Conservation (phyloP, 2,113 vertebrate species). For the Lipotes vexillifer region DNA sequence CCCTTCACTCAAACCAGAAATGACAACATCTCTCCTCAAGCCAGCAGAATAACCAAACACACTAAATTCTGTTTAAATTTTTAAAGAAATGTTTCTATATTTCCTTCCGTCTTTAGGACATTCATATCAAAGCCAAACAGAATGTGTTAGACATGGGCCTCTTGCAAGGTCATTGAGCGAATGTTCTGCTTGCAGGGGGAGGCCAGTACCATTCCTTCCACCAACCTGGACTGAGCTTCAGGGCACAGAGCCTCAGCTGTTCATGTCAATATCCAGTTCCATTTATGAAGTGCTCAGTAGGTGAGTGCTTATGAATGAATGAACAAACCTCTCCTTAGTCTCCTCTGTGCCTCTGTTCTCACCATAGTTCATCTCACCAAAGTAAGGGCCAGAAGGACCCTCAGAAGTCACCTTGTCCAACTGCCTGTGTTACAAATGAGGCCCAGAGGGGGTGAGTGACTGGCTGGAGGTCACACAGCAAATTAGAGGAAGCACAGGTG, state of each 20-base stretch:
- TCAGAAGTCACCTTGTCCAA: not conserved
- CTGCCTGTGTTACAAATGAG: not conserved
- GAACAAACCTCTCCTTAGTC: not conserved
- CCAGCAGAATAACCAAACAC: not conserved
- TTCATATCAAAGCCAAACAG: not conserved
- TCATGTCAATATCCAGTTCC: not conserved
- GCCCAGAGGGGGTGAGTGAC: not conserved
- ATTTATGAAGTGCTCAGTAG: not conserved
- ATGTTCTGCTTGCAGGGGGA: not conserved
- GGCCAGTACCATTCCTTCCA: not conserved
- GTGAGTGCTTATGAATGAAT: rapidly evolving
- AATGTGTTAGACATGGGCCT: not conserved
- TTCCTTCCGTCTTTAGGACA: not conserved
- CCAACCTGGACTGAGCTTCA: not conserved
- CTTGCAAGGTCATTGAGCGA: not conserved
- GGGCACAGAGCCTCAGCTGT: not conserved
- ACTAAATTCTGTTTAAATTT: not conserved
- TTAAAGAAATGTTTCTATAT: not conserved
- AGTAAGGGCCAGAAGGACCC: not conserved
- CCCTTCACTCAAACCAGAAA: not conserved
- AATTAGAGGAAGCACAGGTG: not conserved
- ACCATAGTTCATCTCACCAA: not conserved
- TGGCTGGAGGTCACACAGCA: not conserved
- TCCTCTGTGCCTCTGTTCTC: not conserved
- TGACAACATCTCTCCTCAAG: not conserved